A percentile compares a stretch with the other conserved stretches of the same genome.
phyloP scores from a whole-genome alignment of 2,797 vertebrate genomes.

The Alectoris magna region DNA sequence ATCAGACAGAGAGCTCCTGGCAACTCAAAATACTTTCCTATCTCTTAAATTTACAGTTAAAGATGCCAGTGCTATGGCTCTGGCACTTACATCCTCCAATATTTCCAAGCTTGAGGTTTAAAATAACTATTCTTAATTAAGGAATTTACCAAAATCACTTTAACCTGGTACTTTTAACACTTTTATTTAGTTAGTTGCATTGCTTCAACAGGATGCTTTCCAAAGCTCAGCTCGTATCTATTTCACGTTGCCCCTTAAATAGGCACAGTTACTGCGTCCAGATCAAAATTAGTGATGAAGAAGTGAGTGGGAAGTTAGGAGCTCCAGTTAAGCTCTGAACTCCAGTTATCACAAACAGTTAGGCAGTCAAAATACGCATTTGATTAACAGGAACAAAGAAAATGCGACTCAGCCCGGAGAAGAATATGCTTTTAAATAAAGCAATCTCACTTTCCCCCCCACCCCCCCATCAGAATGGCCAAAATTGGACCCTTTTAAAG shows the following conservation, averaged over 20 bases:
- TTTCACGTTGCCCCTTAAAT: neutral
- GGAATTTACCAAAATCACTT: neutral
- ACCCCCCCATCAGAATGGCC: neutral
- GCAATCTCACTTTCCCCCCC: neutral
- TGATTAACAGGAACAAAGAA: constrained; percentile 63
- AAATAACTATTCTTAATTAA: neutral
- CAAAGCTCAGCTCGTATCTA: neutral
- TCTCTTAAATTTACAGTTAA: constrained; percentile 67
- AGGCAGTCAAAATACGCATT: neutral
- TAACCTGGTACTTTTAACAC: neutral
- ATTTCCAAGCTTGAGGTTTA: neutral
- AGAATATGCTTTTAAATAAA: neutral
- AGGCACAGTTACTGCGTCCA: neutral
- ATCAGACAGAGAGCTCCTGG: constrained; percentile 70
- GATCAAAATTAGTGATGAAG: neutral
- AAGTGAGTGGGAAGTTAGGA: neutral
- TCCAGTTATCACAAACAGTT: neutral
- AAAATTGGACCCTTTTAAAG: neutral
- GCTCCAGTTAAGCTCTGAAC: neutral
- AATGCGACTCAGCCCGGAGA: constrained; percentile 7
- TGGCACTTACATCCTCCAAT: neutral
- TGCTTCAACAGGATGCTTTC: neutral
- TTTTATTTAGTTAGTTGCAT: no score
- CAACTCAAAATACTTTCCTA: constrained; percentile 72
- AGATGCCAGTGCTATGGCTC: constrained; percentile 4